A percentile compares a stretch with the other conserved stretches of the same genome.
phyloP scores from a whole-genome alignment of 2,113 vertebrate genomes.

The Dermatemys mawii region DNA sequence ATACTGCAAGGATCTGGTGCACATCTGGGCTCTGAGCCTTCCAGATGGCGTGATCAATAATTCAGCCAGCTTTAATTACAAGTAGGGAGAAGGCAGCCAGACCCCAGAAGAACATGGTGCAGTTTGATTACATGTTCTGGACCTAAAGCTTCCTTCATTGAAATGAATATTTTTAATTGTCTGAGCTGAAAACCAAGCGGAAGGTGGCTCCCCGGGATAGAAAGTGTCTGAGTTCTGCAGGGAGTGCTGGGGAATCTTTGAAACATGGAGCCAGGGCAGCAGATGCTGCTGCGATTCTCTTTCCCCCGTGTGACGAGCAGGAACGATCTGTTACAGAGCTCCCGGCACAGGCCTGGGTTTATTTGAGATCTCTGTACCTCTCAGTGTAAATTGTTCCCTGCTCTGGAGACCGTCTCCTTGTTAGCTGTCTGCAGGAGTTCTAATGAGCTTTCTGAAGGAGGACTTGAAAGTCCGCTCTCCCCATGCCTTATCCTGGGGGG shows the following conservation, averaged over 20 bases:
- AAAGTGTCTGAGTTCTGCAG: not conserved
- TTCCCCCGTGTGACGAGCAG: not conserved
- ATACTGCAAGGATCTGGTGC: not conserved
- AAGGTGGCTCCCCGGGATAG: not conserved
- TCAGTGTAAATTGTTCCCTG: not conserved
- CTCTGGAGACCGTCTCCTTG: fast-evolving
- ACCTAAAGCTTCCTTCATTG: not conserved
- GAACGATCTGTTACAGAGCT: fast-evolving
- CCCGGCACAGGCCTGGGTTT: not conserved
- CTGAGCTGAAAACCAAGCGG: not conserved
- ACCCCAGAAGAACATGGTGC: fast-evolving
- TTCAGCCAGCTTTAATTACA: fast-evolving
- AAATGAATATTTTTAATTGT: fast-evolving
- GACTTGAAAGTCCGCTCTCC: not conserved
- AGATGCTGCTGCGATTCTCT: fast-evolving
- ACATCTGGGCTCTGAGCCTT: fast-evolving
- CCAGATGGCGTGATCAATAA: not conserved
- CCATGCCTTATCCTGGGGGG: not conserved
- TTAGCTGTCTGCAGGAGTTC: not conserved
- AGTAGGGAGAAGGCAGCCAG: fast-evolving
- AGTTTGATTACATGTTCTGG: not conserved
- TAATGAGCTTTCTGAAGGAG: not conserved
- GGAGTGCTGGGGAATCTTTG: fast-evolving
- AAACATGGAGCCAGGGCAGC: not conserved
- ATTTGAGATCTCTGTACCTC: not conserved